Conservation (phyloP, 2,888 invertebrate genomes). For the Drosophila leonis region DNA sequence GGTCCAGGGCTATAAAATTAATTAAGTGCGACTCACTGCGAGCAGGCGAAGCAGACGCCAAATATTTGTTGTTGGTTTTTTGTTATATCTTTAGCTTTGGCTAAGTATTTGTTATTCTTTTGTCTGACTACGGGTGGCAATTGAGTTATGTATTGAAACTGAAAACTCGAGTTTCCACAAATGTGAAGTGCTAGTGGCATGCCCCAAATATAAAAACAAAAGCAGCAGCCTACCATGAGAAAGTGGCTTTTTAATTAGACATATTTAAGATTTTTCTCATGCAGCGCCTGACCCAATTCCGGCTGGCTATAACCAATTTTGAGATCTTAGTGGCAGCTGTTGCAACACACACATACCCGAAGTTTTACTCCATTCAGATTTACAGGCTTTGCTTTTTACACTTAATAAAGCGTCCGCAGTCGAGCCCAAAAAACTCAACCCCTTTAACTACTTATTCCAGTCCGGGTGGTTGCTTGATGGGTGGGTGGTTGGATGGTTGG, state of each 20-base stretch:
- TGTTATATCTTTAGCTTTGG: conserved; percentile 31
- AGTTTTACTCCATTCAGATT: conserved; percentile 41
- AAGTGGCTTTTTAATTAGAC: neutral
- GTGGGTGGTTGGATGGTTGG: neutral
- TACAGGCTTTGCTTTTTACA: conserved; percentile 47
- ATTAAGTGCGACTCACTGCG: conserved; percentile 69
- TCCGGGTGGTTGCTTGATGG: conserved; percentile 34
- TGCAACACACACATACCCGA: conserved; percentile 16
- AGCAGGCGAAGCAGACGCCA: conserved; percentile 13
- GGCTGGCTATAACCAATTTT: conserved; percentile 6
- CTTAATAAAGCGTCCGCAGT: conserved; percentile 37
- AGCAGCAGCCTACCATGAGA: neutral
- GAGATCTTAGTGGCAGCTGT: conserved; percentile 54
- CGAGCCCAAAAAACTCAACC: conserved; percentile 19
- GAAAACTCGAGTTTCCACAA: conserved; percentile 29
- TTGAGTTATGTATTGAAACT: conserved; percentile 62
- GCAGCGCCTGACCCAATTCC: conserved; percentile 43
- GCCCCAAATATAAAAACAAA: conserved; percentile 3
- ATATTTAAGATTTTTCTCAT: conserved; percentile 11
- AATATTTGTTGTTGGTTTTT: conserved; percentile 46
- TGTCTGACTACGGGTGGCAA: conserved; percentile 61
- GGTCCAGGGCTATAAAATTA: conserved; percentile 55
- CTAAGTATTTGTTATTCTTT: conserved; percentile 13
- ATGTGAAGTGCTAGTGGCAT: conserved; percentile 8
- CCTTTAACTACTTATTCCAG: conserved; percentile 26